phyloP scores from a whole-genome alignment of 2,113 vertebrate species.

The Salvelinus namaycush region DNA sequence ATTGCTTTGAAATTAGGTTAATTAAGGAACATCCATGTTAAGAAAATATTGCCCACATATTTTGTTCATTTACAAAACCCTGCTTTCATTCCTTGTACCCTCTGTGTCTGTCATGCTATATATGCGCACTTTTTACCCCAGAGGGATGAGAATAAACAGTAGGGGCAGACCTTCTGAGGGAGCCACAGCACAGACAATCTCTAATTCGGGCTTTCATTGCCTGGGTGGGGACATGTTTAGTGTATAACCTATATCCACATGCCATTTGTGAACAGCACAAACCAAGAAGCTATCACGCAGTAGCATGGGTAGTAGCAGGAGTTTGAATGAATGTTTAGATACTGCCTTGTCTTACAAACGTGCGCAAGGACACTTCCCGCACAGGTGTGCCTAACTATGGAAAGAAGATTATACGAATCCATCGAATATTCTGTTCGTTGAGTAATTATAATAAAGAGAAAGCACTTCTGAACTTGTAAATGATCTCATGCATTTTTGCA shows the following conservation, averaged over 20 bases:
- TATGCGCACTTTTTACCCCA: conserved; percentile 22
- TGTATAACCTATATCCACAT: not conserved
- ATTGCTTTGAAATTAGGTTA: conserved; percentile 62
- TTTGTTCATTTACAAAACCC: conserved; percentile 57
- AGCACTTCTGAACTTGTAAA: not conserved
- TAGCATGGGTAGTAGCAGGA: not conserved
- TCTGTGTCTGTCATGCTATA: not conserved
- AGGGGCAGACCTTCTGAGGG: conserved; percentile 15
- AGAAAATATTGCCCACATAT: conserved; percentile 65
- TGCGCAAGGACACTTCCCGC: not conserved
- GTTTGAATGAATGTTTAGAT: not conserved
- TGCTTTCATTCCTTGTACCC: conserved; percentile 58
- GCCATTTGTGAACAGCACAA: not conserved
- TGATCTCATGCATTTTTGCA: not conserved
- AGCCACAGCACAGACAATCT: conserved; percentile 3
- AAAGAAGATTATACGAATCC: too few relatives aligned
- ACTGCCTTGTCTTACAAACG: not conserved
- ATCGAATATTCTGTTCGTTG: not conserved
- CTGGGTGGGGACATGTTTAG: conserved; percentile 44
- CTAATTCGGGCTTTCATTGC: conserved; percentile 46
- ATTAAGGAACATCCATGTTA: conserved; percentile 70
- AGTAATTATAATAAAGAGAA: not conserved
- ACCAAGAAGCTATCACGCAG: not conserved
- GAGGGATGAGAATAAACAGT: conserved; percentile 42
- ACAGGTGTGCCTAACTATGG: not conserved